Percentiles rank a stretch among this genome's conserved stretches.
phyloP scores from a whole-genome alignment of 1,140 invertebrate species.

The Marisa cornuarietis region DNA sequence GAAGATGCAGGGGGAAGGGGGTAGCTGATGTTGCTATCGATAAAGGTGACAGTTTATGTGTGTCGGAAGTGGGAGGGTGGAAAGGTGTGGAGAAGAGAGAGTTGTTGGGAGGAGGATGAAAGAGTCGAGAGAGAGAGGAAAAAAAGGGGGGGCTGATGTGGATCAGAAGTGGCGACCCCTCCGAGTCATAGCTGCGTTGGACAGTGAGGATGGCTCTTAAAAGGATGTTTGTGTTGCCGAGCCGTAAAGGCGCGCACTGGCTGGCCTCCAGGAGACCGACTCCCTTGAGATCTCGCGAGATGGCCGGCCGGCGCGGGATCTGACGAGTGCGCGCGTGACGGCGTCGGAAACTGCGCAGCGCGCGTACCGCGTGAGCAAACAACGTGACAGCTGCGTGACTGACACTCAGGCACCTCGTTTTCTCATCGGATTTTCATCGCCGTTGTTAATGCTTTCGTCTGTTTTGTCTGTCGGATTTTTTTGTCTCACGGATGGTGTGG shows the following conservation, averaged over 20 bases:
- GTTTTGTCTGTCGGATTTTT: background rate
- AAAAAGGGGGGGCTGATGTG: too few species aligned
- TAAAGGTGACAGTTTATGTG: too few species aligned
- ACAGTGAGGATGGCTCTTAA: background rate
- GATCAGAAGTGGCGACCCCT: background rate
- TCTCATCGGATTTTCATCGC: background rate
- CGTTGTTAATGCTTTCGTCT: background rate
- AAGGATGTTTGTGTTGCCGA: slow-evolving; percentile 10
- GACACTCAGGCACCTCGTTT: background rate
- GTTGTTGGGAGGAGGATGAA: background rate
- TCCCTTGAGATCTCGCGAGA: too few species aligned
- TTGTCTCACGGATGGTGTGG: background rate
- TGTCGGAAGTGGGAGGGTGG: background rate
- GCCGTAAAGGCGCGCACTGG: background rate
- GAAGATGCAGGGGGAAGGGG: too few species aligned
- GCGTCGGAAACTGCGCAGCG: background rate
- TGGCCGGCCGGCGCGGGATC: background rate
- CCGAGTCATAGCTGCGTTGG: background rate
- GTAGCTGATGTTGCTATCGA: too few species aligned
- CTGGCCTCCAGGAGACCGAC: too few species aligned
- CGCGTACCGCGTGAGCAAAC: background rate
- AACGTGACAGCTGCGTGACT: background rate
- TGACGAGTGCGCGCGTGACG: background rate
- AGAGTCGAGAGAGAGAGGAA: too few species aligned
- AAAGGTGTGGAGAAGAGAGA: background rate